Conservation (phyloP, 2,888 invertebrate species). For the Microdon myrmicae region DNA sequence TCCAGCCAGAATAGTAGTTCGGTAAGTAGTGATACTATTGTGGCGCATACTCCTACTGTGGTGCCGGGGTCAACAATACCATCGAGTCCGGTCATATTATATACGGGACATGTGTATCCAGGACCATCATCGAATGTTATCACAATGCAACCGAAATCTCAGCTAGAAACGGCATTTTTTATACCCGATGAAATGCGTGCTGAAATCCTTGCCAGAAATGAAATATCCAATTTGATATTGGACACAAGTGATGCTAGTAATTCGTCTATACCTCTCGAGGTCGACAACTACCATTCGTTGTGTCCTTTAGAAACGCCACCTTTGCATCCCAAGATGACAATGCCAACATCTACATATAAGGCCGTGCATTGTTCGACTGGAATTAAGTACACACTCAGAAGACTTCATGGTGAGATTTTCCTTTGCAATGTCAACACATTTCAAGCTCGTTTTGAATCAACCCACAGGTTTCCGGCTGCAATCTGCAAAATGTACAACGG, state of each 20-base stretch:
- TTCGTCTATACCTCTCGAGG: conserved; percentile 81
- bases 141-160: conserved; percentile 66
- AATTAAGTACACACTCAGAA: conserved; percentile 83
- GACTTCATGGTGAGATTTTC: conserved; percentile 80
- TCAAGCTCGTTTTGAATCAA: conserved; percentile 35
- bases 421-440: too few species aligned
- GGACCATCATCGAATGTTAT: conserved; percentile 67
- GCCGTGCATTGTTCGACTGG: conserved; percentile 89
- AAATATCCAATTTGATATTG: conserved; percentile 73
- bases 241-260: conserved; percentile 71
- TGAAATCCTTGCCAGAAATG: conserved; percentile 65
- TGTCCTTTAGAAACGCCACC: conserved; percentile 81
- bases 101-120: conserved; percentile 66
- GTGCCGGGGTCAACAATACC: conserved; percentile 57
- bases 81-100: conserved; percentile 60
- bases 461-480: conserved; percentile 78
- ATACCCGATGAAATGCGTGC: conserved; percentile 83
- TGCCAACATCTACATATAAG: conserved; percentile 88
- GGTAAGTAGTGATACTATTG: conserved; percentile 60
- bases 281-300: conserved; percentile 90
- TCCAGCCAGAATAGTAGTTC: conserved; percentile 65
- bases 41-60: conserved; percentile 58
- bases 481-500: conserved; percentile 83
- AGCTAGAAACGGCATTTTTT: conserved; percentile 76
- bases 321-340: conserved; percentile 74